Base-by-base conservation (phyloP, 1,140 invertebrate genomes). In the Brachionus koreanus region DNA sequence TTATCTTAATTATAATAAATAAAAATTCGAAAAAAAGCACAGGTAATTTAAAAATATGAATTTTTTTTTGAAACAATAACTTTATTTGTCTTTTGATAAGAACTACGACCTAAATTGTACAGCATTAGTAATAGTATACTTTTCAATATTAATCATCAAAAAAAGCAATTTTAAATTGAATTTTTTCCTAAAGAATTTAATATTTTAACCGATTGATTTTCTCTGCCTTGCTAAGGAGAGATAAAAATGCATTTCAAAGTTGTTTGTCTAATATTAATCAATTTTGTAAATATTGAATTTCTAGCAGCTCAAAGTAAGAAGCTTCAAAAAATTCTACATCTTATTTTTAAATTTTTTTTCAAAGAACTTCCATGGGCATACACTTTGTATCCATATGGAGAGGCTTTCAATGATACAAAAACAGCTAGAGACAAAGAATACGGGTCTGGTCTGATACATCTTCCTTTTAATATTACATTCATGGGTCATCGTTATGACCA, bases 391-490 rank as follows among this genome's bases (percentile, higher is more conserved):
- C 79, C 79, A 0, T 82, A 82, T 57, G 79, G 79, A 19, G 42
- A 35, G 12, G 33, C 39, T 23, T 82, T 19, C 19, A 69, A 69
- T 43, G 79, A 82, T 37, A 67, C 63, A 25, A 35, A 46, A 33
- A 82, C 79, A 69, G 63, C 79, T 9, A 9, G 57, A 33, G 79
- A 82, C 33, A 35, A 57, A 67, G 63, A 82, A 7, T 42, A 29
- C 6, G 79, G 79, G 9, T 82, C 79, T 25, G 57, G 57, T 19
- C 35, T 67, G 2, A 43, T 82, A 12, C 16, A 82, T 43, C 39
- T 82, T 19, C 79, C 57, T n/a, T 82, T 82, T 25, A 82, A 82
- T 72, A 46, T 82, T 1, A 37, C 79, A 67, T 82, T 82, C 37
- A 82, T 82, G 79, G 79, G 79, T 9, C 79, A 82, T 82, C 23